These are phyloP conservation scores for Protonemura montana DNA, from an alignment of 2,888 invertebrate genomes.

Conservation along the genomic window DNA sequence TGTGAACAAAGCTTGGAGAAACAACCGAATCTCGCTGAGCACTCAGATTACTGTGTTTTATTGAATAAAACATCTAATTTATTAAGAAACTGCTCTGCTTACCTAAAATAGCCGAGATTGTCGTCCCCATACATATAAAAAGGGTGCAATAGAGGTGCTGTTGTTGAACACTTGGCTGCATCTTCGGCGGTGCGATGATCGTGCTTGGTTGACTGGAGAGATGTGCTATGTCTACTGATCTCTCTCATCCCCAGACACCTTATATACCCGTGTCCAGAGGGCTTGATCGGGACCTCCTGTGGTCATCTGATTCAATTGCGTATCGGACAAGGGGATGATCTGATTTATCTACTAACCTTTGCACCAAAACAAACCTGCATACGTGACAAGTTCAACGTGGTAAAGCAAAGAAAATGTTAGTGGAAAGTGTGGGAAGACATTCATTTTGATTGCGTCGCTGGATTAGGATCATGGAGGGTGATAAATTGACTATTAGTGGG, in stretches of 20 bases:
- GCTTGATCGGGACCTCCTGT: background rate
- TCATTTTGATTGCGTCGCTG: background rate
- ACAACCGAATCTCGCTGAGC: too few relatives aligned
- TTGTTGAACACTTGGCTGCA: background rate
- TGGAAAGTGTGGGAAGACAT: background rate
- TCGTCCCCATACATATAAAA: background rate
- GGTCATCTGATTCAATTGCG: background rate
- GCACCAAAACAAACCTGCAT: background rate
- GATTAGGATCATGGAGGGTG: conserved; percentile 31
- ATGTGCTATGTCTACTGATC: background rate
- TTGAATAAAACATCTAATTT: too few relatives aligned
- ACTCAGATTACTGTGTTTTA: too few relatives aligned
- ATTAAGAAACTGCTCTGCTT: background rate
- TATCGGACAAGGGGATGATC: conserved; percentile 7
- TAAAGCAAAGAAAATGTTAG: background rate
- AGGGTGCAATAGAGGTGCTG: background rate
- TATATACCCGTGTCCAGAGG: background rate
- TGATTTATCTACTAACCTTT: background rate
- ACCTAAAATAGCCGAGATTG: background rate
- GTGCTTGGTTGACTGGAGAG: background rate
- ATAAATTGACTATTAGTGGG: conserved; percentile 36
- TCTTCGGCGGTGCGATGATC: background rate
- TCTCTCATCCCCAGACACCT: background rate
- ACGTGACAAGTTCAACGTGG: background rate
- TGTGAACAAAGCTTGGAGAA: too few relatives aligned